Conservation (phyloP, 2,888 invertebrate species). For the Ashinkailepas kermadecensis region DNA sequence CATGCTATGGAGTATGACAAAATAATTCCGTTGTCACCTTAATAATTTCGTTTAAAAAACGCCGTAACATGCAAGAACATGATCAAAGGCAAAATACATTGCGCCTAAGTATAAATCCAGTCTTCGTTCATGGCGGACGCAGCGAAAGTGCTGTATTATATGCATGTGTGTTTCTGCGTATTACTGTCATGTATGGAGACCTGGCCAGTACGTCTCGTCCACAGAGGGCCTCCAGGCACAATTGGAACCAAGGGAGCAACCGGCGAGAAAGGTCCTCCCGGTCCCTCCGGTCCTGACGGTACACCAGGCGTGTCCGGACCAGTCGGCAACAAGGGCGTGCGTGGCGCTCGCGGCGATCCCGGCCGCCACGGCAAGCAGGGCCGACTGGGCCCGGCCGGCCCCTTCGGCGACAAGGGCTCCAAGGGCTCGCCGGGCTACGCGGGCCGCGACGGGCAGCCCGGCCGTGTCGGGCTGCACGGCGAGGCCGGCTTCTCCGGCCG, state of each 20-base stretch:
- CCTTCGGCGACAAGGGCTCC: constrained; percentile 32
- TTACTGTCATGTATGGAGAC: no score
- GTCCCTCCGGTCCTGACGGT: constrained; percentile 25
- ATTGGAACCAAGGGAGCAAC: constrained; percentile 29
- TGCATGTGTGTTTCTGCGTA: no score
- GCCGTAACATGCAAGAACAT: no score
- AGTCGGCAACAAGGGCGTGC: constrained; percentile 35
- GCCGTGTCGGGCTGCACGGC: constrained; percentile 30
- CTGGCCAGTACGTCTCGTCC: not conserved
- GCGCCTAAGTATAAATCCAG: no score
- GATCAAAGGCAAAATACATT: no score
- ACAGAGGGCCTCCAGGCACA: not conserved
- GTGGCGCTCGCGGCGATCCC: constrained; percentile 31
- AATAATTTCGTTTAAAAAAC: no score
- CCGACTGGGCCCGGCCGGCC: constrained; percentile 30
- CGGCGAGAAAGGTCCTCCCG: constrained; percentile 30
- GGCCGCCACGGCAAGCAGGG: constrained; percentile 35
- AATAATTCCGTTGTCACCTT: no score
- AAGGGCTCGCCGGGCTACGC: constrained; percentile 34
- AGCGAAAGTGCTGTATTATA: no score
- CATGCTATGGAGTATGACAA: no score
- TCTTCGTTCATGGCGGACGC: no score
- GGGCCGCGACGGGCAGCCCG: constrained; percentile 31
- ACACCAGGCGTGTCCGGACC: constrained; percentile 26
- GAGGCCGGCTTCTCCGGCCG: constrained; percentile 31